phyloP scores from a whole-genome alignment of 2,113 vertebrate species.

The Patagioenas fasciata region DNA sequence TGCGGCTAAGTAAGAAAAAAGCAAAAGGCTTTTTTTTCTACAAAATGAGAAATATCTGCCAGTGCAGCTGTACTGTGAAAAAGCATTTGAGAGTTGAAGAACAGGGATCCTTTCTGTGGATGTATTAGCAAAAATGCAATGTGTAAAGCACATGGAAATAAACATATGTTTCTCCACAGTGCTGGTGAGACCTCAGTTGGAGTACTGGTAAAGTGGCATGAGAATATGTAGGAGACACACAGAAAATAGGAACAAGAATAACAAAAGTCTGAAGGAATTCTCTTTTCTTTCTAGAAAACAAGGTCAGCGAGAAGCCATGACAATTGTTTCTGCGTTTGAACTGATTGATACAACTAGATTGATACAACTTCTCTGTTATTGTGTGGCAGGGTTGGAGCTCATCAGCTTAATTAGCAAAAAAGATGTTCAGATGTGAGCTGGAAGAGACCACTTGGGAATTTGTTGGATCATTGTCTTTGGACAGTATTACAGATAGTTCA shows the following conservation, averaged over 20 bases:
- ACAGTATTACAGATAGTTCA: neutral
- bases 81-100: neutral
- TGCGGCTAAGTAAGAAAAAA: neutral
- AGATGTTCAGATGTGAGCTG: neutral
- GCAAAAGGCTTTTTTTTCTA: neutral
- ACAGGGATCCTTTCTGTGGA: neutral
- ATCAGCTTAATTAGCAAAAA: neutral
- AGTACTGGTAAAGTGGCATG: neutral
- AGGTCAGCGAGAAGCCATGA: neutral
- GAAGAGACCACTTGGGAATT: neutral
- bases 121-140: neutral
- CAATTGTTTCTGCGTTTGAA: neutral
- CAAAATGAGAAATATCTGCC: constrained; percentile 1
- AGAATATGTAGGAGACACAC: accelerated
- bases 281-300: neutral
- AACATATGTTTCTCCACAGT: neutral
- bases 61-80: constrained; percentile 34
- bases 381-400: neutral
- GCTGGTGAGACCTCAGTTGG: neutral
- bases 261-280: neutral
- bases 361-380: neutral
- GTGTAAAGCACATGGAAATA: neutral
- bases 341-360: neutral
- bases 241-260: neutral
- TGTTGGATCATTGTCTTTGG: neutral